A percentile compares a stretch with the other conserved stretches of the same genome.
Conservation (phyloP, 2,888 invertebrate genomes). For the Thelaira solivaga region DNA sequence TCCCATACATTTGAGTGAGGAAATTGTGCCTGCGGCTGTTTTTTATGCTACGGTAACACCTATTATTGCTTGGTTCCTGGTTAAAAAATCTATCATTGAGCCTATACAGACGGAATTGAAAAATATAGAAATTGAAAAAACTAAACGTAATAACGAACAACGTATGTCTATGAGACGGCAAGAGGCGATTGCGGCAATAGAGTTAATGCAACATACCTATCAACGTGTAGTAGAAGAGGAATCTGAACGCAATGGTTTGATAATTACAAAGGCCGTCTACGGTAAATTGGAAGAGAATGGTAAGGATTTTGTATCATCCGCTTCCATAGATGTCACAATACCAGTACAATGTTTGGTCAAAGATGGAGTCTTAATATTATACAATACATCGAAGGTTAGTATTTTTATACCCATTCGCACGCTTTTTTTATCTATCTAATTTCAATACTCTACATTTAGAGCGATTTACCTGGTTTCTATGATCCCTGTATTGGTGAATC, state of each 20-base stretch:
- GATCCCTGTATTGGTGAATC: conserved; percentile 96
- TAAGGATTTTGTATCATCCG: conserved; percentile 72
- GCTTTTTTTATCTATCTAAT: background rate
- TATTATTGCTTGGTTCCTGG: conserved; percentile 85
- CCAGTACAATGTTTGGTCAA: conserved; percentile 95
- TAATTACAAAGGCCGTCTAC: conserved; percentile 90
- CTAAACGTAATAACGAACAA: conserved; percentile 86
- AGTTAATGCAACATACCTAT: conserved; percentile 94
- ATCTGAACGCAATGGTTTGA: conserved; percentile 87
- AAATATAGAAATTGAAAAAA: conserved; percentile 87
- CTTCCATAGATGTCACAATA: conserved; percentile 91
- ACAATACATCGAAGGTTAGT: conserved; percentile 89
- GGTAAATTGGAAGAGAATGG: conserved; percentile 81
- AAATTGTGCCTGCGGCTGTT: conserved; percentile 91
- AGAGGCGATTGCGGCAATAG: conserved; percentile 91
- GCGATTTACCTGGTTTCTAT: conserved; percentile 96
- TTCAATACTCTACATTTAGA: conserved; percentile 80
- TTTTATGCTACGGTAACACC: conserved; percentile 96
- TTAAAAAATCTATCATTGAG: conserved; percentile 91
- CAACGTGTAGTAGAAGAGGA: conserved; percentile 89
- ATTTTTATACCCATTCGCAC: background rate
- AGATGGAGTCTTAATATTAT: conserved; percentile 90
- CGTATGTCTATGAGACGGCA: conserved; percentile 86
- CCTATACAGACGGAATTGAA: conserved; percentile 88
- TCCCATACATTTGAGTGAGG: conserved; percentile 93